Conservation (phyloP, 2,888 invertebrate genomes). For the Liodrosophila aerea region DNA sequence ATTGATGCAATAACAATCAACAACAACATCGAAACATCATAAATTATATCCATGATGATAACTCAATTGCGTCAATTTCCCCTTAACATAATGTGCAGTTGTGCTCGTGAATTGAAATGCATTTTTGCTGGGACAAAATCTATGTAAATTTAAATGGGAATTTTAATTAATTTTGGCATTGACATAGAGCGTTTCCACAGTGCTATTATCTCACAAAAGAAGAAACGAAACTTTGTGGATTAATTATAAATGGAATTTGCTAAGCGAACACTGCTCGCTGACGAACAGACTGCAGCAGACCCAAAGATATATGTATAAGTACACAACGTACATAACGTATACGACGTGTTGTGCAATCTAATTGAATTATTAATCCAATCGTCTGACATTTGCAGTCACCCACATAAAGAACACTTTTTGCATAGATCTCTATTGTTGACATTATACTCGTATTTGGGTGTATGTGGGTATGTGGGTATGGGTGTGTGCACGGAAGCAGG, state of each 20-base stretch:
- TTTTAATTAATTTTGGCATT: slow-evolving; percentile 7
- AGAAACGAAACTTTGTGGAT: background rate
- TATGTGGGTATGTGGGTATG: slow-evolving; percentile 37
- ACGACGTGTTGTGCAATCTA: slow-evolving; percentile 58
- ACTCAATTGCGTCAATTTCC: slow-evolving; percentile 39
- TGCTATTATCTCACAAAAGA: slow-evolving; percentile 1
- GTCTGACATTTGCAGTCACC: slow-evolving; percentile 41
- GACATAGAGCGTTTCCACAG: slow-evolving; percentile 6
- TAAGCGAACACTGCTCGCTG: slow-evolving; percentile 7
- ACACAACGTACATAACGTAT: slow-evolving; percentile 49
- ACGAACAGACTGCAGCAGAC: too few species aligned
- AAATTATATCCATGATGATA: slow-evolving; percentile 17
- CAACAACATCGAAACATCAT: slow-evolving; percentile 1
- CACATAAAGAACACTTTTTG: slow-evolving; percentile 17
- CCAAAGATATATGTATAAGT: slow-evolving; percentile 31
- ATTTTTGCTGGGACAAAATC: slow-evolving; percentile 3
- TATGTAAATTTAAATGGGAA: slow-evolving; percentile 1
- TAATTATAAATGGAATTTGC: slow-evolving; percentile 1
- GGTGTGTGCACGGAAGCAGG: slow-evolving; percentile 43
- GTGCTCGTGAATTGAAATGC: slow-evolving; percentile 1
- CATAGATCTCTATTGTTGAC: slow-evolving; percentile 27
- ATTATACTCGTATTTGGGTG: slow-evolving; percentile 35
- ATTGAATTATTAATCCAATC: slow-evolving; percentile 73
- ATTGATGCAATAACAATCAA: background rate
- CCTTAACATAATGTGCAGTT: slow-evolving; percentile 14